Evolutionary conservation across 2,113 vertebrate genomes (phyloP), one percentile per base, ranked within the genome.

Genomic region (Serinus canaria): DNA sequence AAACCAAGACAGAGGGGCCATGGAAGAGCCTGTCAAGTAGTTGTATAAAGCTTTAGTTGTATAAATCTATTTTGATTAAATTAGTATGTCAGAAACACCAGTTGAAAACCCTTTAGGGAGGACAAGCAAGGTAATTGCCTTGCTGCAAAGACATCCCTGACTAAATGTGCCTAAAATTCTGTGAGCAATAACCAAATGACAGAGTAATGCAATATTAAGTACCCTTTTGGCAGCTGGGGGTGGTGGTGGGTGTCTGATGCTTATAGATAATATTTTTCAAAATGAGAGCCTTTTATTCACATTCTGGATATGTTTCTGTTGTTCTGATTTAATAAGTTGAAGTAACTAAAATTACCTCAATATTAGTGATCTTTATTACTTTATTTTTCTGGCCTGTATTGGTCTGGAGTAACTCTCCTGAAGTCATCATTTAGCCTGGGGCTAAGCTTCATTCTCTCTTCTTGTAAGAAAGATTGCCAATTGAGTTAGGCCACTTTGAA

Each of bases 401-500:
- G 69, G 52, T 83, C 88, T 96, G 90, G 39, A 60, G 52, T 93
- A 86, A 63, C 83, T 90, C 82, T 92, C 33, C 72, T 75, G 64
- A 92, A 93, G 79, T 68, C 35, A 56, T 83, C 39, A 9, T 28
- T 94, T 64, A 58, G 35, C 86, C 78, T 70, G 35, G 21, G 49
- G 74, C 66, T 89, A 50, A 84, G 55, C 59, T 92, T 90, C 53
- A 66, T 46, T 81, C 4, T 93, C 30, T 77, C 39, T 35, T 91
- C 78, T 90, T 93, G 56, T 52, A 44, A 86, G 85, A 83, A 89
- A 91, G 43, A 56, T 72, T 95, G 70, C 63, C 82, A 93, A 95
- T 95, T 95, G 74, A 96, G 95, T 97, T 97, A 96, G 87, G 87
- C 67, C 44, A 86, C 94, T 97, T 97, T 97, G 88, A 97, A 97